Evolutionary conservation across 2,888 invertebrate species (phyloP), one percentile per base, ranked within the genome.

Genomic region (Pyralis farinalis): DNA sequence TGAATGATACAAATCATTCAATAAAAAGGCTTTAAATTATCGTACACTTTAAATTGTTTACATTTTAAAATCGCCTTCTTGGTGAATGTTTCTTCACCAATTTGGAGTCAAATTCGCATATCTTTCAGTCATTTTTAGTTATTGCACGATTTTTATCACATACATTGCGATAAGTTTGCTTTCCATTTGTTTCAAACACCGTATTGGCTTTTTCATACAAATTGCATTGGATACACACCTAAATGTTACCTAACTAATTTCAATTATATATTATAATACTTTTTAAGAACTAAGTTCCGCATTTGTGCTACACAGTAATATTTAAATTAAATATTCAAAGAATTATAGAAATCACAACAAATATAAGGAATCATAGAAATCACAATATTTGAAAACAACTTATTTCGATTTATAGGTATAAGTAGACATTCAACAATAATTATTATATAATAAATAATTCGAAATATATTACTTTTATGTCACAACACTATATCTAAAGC

Each of bases 281-380:
- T 38, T 32, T 30, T 9, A 27, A 39, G 44, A 47, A 47, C 47
- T 45, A 43, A 35, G 47, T 44, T 47, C 44, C 32, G 11, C 39
- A 38, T 49, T 46, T 49, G 49, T 44, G 49, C 46, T 40, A 37
- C 11, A 40, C 20, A 41, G 20, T 27, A 28, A 32, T 29, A 28
- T 12, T 21, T 12, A 39, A 32, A 27, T 33, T 16, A 27, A 33
- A 25, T 37, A 25, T 11, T 11, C 10, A 28, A n/a, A 35, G 28
- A 29, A 11, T n/a, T n/a, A n/a, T n/a, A 9, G 9, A 1, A 33
- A 38, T 32, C 10, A 30, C n/a, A 30, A 9, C n/a, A 27, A 11
- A 7, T 9, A 25, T 22, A 25, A 37, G 12, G 11, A 35, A 35
- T 37, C 5, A 20, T 28, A 35, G 1, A 34, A 39, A 38, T 38